Base-by-base conservation (phyloP, 2,888 invertebrate species). In the Colletes collaris region DNA sequence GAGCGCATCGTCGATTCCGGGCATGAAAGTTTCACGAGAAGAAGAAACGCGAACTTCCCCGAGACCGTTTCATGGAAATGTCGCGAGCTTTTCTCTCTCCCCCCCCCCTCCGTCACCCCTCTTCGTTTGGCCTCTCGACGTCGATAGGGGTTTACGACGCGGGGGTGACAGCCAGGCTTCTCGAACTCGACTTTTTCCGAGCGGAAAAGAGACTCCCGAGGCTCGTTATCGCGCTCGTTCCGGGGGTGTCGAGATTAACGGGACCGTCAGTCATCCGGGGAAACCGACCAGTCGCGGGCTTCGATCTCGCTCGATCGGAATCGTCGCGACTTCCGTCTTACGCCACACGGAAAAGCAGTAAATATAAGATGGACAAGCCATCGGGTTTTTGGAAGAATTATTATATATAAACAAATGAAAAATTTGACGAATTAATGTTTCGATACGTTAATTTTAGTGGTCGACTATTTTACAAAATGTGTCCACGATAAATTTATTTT, bases 221-320 rank as follows among this genome's bases (percentile, higher is more conserved):
- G 40, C 55, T 58, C 68, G 63, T 76, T 81, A 76, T 79, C 76
- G 65, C 67, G 65, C 19, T 76, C 58, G 58, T 46, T 69, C 52
- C 44, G 37, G 44, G 11, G 50, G n/a, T 58, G 35, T 44, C 49
- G 55, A 62, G 76, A 83, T 85, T 83, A 86, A 81, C 70, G 74
- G 68, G 62, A 27, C 27, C 27, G 27, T 27, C 70, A 70, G 74
- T 84, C 76, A 82, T 81, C 70, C 27, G 81, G 16, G 66, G 77
- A 82, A 81, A 83, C 76, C 79, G 70, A 73, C 78, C 58, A 75
- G 79, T 77, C 68, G 40, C 52, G 79, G 27, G 27, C 27, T 27
- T 27, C 27, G 27, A 27, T 27, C 27, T 27, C 27, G 27, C 27
- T 27, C 27, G 27, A 27, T 27, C 27, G 27, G 27, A 27, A 27